Conservation (phyloP, 2,113 vertebrate genomes). For the Amia ocellicauda region DNA sequence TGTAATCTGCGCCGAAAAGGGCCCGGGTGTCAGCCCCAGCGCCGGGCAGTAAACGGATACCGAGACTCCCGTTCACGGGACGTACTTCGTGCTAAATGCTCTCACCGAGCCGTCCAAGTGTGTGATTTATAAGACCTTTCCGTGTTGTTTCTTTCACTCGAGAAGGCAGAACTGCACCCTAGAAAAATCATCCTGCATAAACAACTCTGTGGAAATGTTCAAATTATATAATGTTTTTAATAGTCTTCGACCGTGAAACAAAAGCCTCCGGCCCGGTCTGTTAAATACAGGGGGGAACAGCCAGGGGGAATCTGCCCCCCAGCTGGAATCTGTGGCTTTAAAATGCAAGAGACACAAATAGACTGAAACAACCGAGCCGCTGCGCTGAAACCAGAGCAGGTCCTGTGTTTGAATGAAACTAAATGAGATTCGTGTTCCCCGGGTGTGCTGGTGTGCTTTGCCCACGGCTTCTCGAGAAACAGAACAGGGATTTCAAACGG, state of each 20-base stretch:
- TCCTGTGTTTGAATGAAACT: no score
- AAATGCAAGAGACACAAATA: background rate
- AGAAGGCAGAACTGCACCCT: background rate
- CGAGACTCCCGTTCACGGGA: no score
- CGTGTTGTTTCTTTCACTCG: background rate
- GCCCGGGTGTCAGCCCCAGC: no score
- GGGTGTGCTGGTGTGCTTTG: no score
- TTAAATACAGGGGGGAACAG: background rate
- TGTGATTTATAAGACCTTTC: background rate
- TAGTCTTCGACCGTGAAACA: background rate
- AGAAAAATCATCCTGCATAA: slow-evolving; percentile 1
- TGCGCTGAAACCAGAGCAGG: background rate
- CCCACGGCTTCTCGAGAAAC: no score
- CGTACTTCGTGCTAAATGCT: no score
- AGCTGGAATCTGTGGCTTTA: background rate
- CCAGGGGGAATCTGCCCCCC: background rate
- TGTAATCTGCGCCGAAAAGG: no score
- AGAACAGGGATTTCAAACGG: no score
- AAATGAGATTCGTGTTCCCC: no score
- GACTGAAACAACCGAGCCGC: background rate
- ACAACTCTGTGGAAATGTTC: slow-evolving; percentile 2
- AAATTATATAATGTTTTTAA: slow-evolving; percentile 2
- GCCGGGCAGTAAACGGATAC: no score
- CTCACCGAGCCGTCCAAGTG: no score
- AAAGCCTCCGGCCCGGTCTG: background rate